Evolutionary conservation across 2,888 invertebrate species (phyloP), one percentile per base, ranked within the genome.

Genomic region (Diaprepes abbreviatus): DNA sequence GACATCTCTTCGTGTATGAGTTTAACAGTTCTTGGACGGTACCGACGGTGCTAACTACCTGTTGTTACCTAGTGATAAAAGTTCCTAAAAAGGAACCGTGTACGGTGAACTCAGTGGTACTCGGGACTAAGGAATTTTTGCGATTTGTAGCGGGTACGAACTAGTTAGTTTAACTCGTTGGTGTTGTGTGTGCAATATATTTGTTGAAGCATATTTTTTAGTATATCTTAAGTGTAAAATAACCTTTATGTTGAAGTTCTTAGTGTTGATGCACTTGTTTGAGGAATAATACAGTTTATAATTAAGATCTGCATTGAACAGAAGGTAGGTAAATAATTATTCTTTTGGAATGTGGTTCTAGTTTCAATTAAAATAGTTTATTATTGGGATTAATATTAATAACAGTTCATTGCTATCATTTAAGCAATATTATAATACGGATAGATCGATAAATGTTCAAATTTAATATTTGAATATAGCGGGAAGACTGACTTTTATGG

Each of bases 1-100:
- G 58, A 58, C 58, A 58, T 58, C 58, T 58, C 21, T 54, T 54
- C 54, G 54, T 54, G 54, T 54, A 35, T 54, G 40, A 58, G 31
- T 58, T 50, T 21, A 43, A 17, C 16, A 16, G 40, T 40, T 17
- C 36, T 57, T 57, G 14, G 38, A 16, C 58, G 58, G 58, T 58
- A 58, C 43, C 16, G 43, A 6, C 43, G 38, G 58, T 58, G 17
- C n/a, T 58, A 58, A 58, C 43, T 58, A 58, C 58, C 58, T 58
- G 58, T 43, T 58, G 58, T 43, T 7, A 28, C 31, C 2, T 12
- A 14, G 58, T 58, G 40, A 43, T 58, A 58, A 58, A 52, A 38
- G 58, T 10, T 35, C 38, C 55, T 55, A 38, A 55, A 55, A 38
- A 55, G 38, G 38, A 38, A 38, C 55, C 55, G 55, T 36, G 36